Evolutionary conservation across 30 jellyfish, hydroid and myxozoan genomes (phyloP), one percentile per base, ranked within the genome.

Genomic region (Nemopilema nomurai): DNA sequence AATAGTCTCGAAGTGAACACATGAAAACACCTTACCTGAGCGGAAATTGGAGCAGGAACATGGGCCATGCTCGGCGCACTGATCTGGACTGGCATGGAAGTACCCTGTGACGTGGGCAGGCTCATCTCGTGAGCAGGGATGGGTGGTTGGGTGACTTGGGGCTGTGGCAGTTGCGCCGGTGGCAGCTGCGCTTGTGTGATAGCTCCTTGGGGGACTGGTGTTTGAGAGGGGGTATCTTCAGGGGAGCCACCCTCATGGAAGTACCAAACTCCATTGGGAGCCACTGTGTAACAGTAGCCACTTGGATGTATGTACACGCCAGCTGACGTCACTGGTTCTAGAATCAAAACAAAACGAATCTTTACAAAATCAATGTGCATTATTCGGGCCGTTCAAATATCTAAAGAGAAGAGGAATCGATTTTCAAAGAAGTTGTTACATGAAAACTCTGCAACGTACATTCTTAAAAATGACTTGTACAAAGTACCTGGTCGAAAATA

Each of bases 231-330:
- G 26, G 31, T 85, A 21, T 51, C 82, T 49, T 76, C 92, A 24
- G 67, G 64, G 0, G 90, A 41, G 26, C 91, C 87, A 50, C 87
- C 97, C n/a, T 87, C 73, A 74, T 92, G 98, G 74, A 92, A 92
- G 81, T 92, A 92, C 98, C 98, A 92, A n/a, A 92, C 96, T 28
- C 98, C 98, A 88, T 92, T 88, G 9, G 98, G 97, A 26, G 98
- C 98, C 8, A 92, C 98, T 8, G 98, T 92, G 76, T 92, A 92
- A 33, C 97, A 92, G 66, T 92, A 92, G 65, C 98, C 98, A 83
- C 97, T 87, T 19, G 98, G 98, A 53, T 92, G 98, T 21, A 87
- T 71, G 74, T 92, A 87, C 8, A 92, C 96, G 29, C 98, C 98
- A 67, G 98, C 90, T 51, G 98, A 92, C 16, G 91, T 76, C 1